Evolutionary conservation across 2,113 vertebrate species (phyloP), one percentile per base, ranked within the genome.

Genomic region (Dendropsophus ebraccatus): DNA sequence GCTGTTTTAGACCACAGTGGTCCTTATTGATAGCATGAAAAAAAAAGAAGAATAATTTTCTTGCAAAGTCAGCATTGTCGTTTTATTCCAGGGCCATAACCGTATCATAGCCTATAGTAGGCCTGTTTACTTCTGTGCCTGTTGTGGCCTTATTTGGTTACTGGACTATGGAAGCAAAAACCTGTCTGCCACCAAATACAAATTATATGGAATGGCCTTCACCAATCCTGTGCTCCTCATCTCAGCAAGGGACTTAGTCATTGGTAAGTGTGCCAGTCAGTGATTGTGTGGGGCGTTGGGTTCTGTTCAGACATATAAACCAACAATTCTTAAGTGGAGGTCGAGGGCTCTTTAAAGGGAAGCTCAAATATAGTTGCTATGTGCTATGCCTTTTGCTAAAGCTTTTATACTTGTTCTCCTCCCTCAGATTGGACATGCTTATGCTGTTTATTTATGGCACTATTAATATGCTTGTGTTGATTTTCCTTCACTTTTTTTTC

Each of bases 31-130:
- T 32, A 32, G 17, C 2, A 11, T 21, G 1, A 60, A 6, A 19
- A 37, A 67, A 67, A 16, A 1, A 69, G 3, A 69, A 9, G 32
- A 6, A 35, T 35, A 5, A 6, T 30, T 65, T 30, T n/a, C 23
- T 28, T 67, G 14, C 14, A 1, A 13, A 54, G 0, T 30, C 30
- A 67, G 5, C 32, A 10, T 82, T 54, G 17, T 4, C 4, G 0
- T 4, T 70, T 52, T 14, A 82, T 89, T 89, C 37, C 92, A 99
- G 97, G 98, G 97, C 90, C 97, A 99, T 90, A 99, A 99, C 88
- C 97, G 97, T 85, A 97, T 99, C 94, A 99, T 99, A 89, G 98
- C 97, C 58, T 99, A 99, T 94, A 99, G 98, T 93, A 95, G 98
- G 91, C 98, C 98, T 74, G 97, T 98, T 92, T 99, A 99, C 94